Evolutionary conservation across 2,888 invertebrate species (phyloP), one percentile per base, ranked within the genome.

Genomic region (Tenthredo mesomela): DNA sequence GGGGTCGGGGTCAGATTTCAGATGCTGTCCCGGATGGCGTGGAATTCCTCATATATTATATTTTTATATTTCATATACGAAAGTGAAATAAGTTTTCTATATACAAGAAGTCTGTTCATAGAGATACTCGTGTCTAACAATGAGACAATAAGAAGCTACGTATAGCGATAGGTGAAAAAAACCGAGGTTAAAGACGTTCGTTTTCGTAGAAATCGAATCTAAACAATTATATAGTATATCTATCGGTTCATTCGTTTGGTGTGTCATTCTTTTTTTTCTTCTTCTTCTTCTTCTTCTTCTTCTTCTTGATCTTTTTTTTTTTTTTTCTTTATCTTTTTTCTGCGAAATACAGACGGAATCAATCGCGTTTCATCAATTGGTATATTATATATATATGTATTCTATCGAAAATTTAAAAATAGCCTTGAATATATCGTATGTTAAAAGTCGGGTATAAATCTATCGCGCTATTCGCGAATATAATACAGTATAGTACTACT

Each of bases 191-290:
- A 67, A 73, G 21, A 43, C 73, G 43, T 73, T 73, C 40, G 29
- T 73, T 40, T 73, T 73, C 73, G 73, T n/a, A 73, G 73, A 73
- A 73, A 73, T 73, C 73, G 73, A n/a, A 61, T 21, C 21, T 33
- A 67, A 67, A 67, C 33, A 67, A 33, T 67, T 67, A 43, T 5
- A 37, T 50, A 15, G 18, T 40, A 43, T 54, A 33, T 77, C 54
- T 77, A 50, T 54, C 50, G 29, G 29, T 33, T 77, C 33, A 77
- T 77, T 77, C 77, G 29, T 77, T 54, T 3, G 77, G 25, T 29
- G 54, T 77, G 54, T 47, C 29, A 10, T 40, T 40, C 37, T 70
- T 37, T 70, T 40, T 37, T 9, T 40, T 33, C 10, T 70, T 37
- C 33, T 33, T 18, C 40, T 43, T 1, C 40, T 43, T 40, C 9